phyloP scores from a whole-genome alignment of 2,797 vertebrate genomes.

The Pangasius macronema region DNA sequence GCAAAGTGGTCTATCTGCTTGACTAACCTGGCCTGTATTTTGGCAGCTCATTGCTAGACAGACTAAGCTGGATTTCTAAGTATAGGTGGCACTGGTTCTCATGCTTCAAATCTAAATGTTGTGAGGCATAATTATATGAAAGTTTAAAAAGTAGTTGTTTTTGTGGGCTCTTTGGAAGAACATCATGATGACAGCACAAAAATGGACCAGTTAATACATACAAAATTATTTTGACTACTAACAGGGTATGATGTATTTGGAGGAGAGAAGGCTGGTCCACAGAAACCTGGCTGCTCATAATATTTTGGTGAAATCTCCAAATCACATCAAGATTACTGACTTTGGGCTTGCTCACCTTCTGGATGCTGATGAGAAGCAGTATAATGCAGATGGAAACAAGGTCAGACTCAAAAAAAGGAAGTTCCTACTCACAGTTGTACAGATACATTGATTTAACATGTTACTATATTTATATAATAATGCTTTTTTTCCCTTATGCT shows the following conservation, averaged over 20 bases:
- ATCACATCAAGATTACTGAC: conserved; percentile 98
- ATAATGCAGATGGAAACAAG: conserved; percentile 92
- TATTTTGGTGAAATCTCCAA: conserved; percentile 95
- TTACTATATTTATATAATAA: conserved; percentile 27
- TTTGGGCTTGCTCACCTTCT: conserved; percentile 92
- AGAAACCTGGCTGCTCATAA: conserved; percentile 93
- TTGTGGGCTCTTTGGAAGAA: neutral
- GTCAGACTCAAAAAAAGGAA: conserved; percentile 63
- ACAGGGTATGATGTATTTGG: conserved; percentile 98
- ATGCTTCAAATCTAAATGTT: neutral
- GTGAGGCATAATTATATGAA: neutral
- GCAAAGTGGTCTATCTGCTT: neutral
- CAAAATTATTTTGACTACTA: neutral
- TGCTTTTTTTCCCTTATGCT: conserved; percentile 57
- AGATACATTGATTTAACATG: neutral
- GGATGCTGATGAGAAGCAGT: conserved; percentile 93
- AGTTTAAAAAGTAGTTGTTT: neutral
- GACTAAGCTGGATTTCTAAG: neutral
- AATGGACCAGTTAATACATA: neutral
- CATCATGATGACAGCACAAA: neutral
- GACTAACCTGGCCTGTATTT: neutral
- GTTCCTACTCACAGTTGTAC: neutral
- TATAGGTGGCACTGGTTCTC: neutral
- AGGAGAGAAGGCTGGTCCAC: conserved; percentile 93
- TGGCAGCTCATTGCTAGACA: neutral